These are phyloP conservation scores for Biston stratarius DNA, from an alignment of 2,888 invertebrate species.

Conservation along the genomic window DNA sequence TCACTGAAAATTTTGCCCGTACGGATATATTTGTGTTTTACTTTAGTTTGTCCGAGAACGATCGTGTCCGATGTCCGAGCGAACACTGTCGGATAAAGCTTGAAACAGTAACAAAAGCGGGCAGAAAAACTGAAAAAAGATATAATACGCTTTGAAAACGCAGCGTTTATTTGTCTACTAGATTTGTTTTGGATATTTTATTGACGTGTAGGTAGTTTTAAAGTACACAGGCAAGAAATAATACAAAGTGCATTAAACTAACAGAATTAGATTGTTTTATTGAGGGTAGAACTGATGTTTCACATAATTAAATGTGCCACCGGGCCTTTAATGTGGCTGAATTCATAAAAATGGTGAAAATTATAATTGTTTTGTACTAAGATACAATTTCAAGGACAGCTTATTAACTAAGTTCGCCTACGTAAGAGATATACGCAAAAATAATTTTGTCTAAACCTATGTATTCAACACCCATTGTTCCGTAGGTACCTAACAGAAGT, in stretches of 20 bases:
- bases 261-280: not conserved
- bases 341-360: not conserved
- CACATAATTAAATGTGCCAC: too few species aligned
- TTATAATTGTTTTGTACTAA: not conserved
- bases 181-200: not conserved
- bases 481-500: not conserved
- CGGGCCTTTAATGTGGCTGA: not conserved
- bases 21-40: slow-evolving; percentile 29
- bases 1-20: not conserved
- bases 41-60: slow-evolving; percentile 38
- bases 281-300: not conserved
- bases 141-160: slow-evolving; percentile 4
- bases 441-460: not conserved
- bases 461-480: not conserved
- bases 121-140: slow-evolving; percentile 17
- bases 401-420: too few species aligned
- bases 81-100: slow-evolving; percentile 56
- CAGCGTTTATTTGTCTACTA: not conserved
- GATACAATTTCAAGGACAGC: too few species aligned
- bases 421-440: too few species aligned
- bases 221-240: not conserved
- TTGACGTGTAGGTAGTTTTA: not conserved
- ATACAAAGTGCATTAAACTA: not conserved
- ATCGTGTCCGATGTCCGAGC: slow-evolving; percentile 57
- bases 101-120: slow-evolving; percentile 17